phyloP scores from a whole-genome alignment of 2,797 vertebrate genomes.

The Iguana delicatissima region DNA sequence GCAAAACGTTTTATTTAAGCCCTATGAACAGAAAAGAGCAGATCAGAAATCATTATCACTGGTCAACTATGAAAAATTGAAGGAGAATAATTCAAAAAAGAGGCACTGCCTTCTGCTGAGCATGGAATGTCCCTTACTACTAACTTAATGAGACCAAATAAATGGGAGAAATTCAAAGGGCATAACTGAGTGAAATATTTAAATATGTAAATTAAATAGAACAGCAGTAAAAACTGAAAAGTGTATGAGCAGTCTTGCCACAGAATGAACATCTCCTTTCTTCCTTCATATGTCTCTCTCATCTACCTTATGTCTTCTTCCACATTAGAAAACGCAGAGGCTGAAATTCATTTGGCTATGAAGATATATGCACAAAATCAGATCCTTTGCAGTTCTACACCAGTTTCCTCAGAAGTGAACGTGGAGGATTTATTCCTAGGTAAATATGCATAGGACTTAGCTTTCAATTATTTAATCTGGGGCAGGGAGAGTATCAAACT shows the following conservation, averaged over 20 bases:
- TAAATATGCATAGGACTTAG: not conserved
- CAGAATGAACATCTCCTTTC: slow-evolving; percentile 61
- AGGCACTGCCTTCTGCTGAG: slow-evolving; percentile 18
- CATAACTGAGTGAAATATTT: slow-evolving; percentile 62
- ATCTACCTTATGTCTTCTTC: not conserved
- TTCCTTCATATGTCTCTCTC: not conserved
- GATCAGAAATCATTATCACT: slow-evolving; percentile 52
- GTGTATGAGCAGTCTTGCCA: slow-evolving; percentile 46
- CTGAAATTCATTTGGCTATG: not conserved
- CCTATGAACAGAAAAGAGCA: slow-evolving; percentile 51
- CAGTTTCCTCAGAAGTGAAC: not conserved
- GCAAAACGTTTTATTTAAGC: slow-evolving; percentile 61
- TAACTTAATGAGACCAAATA: slow-evolving; percentile 57
- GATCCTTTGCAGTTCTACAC: not conserved
- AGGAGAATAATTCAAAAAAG: not conserved
- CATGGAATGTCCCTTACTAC: slow-evolving; percentile 59
- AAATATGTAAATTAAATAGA: slow-evolving; percentile 74
- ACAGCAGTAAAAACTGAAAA: slow-evolving; percentile 68
- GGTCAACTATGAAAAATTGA: slow-evolving; percentile 15
- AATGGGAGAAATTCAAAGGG: slow-evolving; percentile 69
- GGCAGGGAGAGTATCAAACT: not conserved
- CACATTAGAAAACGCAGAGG: not conserved
- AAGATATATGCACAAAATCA: not conserved
- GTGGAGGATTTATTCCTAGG: not conserved
- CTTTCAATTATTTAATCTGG: not conserved